Conservation (phyloP, 2,113 vertebrate species). For the Tupaia tana region DNA sequence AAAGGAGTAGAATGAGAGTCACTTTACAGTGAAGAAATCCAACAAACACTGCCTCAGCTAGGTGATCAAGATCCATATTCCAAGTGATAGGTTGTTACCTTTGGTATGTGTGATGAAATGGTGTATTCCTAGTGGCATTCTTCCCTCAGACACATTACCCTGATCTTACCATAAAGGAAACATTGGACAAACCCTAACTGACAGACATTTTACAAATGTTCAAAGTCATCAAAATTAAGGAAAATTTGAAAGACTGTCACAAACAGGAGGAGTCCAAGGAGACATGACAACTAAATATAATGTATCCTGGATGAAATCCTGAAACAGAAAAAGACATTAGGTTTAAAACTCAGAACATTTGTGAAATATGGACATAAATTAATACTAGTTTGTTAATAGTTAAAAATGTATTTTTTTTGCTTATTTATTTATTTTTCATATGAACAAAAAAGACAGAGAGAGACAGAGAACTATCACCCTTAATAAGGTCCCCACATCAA, state of each 20-base stretch:
- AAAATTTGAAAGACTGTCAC: not conserved
- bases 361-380: not conserved
- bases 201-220: not conserved
- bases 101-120: not conserved
- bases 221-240: not conserved
- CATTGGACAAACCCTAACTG: not conserved
- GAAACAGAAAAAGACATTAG: not conserved
- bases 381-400: not conserved
- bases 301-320: not conserved
- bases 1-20: not conserved
- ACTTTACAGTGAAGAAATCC: not conserved
- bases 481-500: too few species aligned
- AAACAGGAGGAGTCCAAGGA: not conserved
- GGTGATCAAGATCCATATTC: not conserved
- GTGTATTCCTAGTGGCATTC: not conserved
- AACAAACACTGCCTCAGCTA: not conserved
- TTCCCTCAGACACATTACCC: not conserved
- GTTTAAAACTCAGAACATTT: not conserved
- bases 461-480: too few species aligned
- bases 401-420: not conserved
- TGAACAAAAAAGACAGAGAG: too few species aligned
- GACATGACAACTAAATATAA: not conserved
- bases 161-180: not conserved
- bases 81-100: not conserved
- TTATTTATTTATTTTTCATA: too few species aligned